Percentiles rank a stretch among this genome's conserved stretches.
Evolutionary conservation across 2,888 invertebrate genomes (phyloP).

Genomic region (Yponomeuta sedellus): DNA sequence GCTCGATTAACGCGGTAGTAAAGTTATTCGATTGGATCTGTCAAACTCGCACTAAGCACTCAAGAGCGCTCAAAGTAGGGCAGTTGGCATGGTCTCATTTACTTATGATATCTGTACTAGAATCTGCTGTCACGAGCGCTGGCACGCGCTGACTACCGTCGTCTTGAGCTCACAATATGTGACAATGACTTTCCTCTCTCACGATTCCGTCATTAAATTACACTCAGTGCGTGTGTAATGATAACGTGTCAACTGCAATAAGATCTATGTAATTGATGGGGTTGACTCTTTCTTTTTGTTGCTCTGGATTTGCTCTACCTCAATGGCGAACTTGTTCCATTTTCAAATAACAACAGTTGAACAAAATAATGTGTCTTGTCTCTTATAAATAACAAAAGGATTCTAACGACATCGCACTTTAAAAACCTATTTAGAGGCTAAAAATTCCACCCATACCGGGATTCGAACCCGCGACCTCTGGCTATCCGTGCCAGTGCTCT

Average conservation of each 20-base stretch:
- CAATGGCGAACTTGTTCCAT: too few species aligned
- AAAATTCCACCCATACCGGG: too few species aligned
- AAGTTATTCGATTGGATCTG: too few species aligned
- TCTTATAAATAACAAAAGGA: too few species aligned
- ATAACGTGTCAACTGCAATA: slow-evolving; percentile 16
- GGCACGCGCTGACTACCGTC: slow-evolving; percentile 11
- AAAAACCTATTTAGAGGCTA: too few species aligned
- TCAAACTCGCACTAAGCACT: too few species aligned
- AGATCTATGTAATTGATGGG: slow-evolving; percentile 14
- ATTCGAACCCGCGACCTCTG: too few species aligned
- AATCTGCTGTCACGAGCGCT: slow-evolving; percentile 14
- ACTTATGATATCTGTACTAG: slow-evolving; percentile 3
- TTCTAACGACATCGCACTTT: too few species aligned
- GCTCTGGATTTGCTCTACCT: slow-evolving; percentile 2
- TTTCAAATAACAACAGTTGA: too few species aligned
- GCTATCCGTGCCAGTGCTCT: too few species aligned
- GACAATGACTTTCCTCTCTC: slow-evolving; percentile 57
- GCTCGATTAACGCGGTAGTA: too few species aligned
- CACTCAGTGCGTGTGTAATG: slow-evolving; percentile 14
- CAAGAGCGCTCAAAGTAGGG: not conserved
- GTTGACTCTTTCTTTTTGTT: not conserved
- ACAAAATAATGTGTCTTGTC: too few species aligned
- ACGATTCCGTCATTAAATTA: slow-evolving; percentile 33
- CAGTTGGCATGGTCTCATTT: slow-evolving; percentile 7
- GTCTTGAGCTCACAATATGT: slow-evolving; percentile 11